Base-by-base conservation (phyloP, 37 sponge, comb jelly and placozoan genomes). In the Diacarnus erythraeanus region DNA sequence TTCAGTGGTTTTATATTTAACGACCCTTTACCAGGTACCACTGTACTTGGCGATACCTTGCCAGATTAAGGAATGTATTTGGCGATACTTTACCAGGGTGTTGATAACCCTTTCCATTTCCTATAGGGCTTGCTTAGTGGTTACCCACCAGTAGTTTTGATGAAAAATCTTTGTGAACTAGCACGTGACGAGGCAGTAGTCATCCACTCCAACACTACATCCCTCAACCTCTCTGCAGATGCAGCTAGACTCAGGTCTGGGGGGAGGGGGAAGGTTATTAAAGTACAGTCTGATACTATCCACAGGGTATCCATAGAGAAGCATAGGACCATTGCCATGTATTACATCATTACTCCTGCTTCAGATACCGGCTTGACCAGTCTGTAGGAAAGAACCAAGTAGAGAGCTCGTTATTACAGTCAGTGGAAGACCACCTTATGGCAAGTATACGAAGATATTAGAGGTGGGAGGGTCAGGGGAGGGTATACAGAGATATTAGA, bases 341-440 rank as follows among this genome's bases (percentile, higher is more conserved):
- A n/a, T n/a, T n/a, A n/a, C n/a, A n/a, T 33, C 71, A 26, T 18
- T 56, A 80, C 70, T 29, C 57, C 10, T 38, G 69, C 17, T 30
- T 80, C 59, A 57, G 71, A 43, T 63, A 30, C 38, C 43, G 64
- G 22, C 27, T 31, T 47, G 38, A 82, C 37, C 77, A 54, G 78
- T 25, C 42, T 26, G 27, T 22, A 29, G 41, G 69, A 68, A 4
- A 35, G 66, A 25, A 57, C 23, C 41, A 34, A 68, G 30, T 21
- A 34, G 76, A 38, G 63, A 21, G 60, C 38, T 71, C 74, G 9
- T 40, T 84, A 6, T 72, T 84, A 1, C 71, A 61, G 6, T 58
- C 77, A 18, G 85, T 84, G 44, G 63, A 84, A 37, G 85, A 84
- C 20, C 85, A 84, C 18, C 71, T 84, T 25, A 23, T 72, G 72